phyloP scores from a whole-genome alignment of 2,888 invertebrate species.

The Leptopilina syphax region DNA sequence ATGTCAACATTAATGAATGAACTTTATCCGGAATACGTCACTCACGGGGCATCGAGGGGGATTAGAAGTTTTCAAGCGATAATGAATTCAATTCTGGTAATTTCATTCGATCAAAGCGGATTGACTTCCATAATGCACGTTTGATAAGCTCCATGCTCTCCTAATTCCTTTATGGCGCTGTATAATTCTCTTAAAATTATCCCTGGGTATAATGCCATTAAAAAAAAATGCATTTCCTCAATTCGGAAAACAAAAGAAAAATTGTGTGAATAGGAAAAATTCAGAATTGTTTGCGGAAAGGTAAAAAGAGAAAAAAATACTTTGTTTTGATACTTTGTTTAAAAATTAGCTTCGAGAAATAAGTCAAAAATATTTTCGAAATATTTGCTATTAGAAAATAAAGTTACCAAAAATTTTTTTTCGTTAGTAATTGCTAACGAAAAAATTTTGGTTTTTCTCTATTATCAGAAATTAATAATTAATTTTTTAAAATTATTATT shows the following conservation, averaged over 20 bases:
- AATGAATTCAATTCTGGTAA: conserved; percentile 37
- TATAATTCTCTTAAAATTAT: conserved; percentile 26
- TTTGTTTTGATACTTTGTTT: no score
- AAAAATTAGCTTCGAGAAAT: no score
- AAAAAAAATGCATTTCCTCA: background rate
- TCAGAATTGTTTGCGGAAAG: no score
- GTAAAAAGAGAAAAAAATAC: no score
- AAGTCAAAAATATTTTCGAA: no score
- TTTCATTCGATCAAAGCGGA: conserved; percentile 24
- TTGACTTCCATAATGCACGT: conserved; percentile 25
- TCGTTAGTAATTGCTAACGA: no score
- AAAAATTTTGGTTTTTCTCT: no score
- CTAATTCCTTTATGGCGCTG: background rate
- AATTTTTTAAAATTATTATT: no score
- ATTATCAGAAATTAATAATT: no score
- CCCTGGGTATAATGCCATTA: background rate
- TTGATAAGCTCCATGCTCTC: conserved; percentile 25
- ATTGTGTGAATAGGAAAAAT: background rate
- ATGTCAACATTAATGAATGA: conserved; percentile 29
- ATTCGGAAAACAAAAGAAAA: background rate
- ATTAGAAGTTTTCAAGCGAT: conserved; percentile 36
- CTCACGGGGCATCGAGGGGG: conserved; percentile 3
- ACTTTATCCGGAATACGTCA: conserved; percentile 23
- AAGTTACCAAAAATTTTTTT: no score
- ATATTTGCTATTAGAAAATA: no score